A percentile compares a stretch with the other conserved stretches of the same genome.
Conservation (phyloP, 2,797 vertebrate species). For the Poecilia velifera region DNA sequence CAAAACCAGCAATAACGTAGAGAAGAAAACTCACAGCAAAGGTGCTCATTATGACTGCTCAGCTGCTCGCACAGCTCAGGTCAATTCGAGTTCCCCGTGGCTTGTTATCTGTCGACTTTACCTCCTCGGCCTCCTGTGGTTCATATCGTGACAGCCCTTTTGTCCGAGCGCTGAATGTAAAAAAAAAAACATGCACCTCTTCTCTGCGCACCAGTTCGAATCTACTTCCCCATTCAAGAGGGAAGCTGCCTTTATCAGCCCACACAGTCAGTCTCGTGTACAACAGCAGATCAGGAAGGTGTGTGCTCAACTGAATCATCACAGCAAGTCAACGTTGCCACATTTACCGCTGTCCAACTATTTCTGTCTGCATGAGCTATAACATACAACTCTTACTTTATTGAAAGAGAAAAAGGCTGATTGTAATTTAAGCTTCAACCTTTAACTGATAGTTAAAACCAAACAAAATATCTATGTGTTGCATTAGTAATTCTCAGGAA, state of each 20-base stretch:
- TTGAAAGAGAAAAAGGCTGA: background rate
- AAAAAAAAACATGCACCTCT: slow-evolving; percentile 29
- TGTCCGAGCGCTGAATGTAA: slow-evolving; percentile 13
- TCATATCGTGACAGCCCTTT: slow-evolving; percentile 24
- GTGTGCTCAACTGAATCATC: slow-evolving; percentile 20
- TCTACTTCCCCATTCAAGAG: slow-evolving; percentile 78
- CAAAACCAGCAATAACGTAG: background rate
- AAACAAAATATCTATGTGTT: background rate
- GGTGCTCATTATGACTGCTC: slow-evolving; percentile 52
- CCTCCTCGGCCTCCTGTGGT: slow-evolving; percentile 21
- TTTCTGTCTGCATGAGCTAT: slow-evolving; percentile 2
- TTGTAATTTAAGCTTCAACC: background rate
- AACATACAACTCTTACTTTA: background rate
- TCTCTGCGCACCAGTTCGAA: slow-evolving; percentile 8
- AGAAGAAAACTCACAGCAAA: slow-evolving; percentile 63
- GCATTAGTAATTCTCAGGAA: background rate
- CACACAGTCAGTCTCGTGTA: slow-evolving; percentile 8
- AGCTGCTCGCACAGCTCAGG: slow-evolving; percentile 7
- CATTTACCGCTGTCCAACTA: slow-evolving; percentile 11
- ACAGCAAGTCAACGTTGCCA: background rate
- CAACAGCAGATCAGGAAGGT: slow-evolving; percentile 64
- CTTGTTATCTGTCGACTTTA: slow-evolving; percentile 9
- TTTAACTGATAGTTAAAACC: background rate
- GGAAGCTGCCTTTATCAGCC: slow-evolving; percentile 74
- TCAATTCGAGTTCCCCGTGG: background rate